These are phyloP conservation scores for Grammomys surdaster DNA, from an alignment of 2,113 vertebrate genomes.

Conservation along the genomic window DNA sequence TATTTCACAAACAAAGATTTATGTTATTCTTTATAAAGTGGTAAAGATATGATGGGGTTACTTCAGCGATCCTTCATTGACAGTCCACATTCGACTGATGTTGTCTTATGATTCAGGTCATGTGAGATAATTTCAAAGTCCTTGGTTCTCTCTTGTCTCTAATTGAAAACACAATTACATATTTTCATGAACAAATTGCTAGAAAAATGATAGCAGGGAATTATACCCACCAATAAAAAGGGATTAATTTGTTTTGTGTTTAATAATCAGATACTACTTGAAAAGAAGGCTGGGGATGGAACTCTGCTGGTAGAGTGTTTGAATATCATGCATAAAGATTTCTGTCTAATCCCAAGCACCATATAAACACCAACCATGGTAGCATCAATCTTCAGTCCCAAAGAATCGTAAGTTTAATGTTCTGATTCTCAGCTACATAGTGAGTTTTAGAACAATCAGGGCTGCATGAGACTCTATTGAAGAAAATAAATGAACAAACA, in stretches of 20 bases:
- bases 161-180: neutral
- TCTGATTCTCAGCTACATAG: neutral
- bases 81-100: neutral
- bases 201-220: neutral
- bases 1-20: neutral
- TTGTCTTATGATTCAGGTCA: neutral
- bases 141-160: neutral
- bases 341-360: neutral
- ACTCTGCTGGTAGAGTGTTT: neutral
- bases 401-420: no score
- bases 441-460: no score
- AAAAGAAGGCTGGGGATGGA: neutral
- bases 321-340: neutral
- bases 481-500: neutral
- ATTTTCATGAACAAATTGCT: neutral
- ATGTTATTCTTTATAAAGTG: neutral
- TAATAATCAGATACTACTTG: neutral
- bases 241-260: fast-evolving
- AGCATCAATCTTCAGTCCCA: neutral
- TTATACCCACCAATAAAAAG: neutral
- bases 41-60: neutral
- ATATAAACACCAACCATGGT: no score
- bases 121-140: neutral
- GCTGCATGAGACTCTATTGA: neutral
- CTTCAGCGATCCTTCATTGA: neutral